Percentiles rank a stretch among this genome's conserved stretches.
These are phyloP conservation scores for Drosophila dives DNA, from an alignment of 2,888 invertebrate genomes.

Conservation along the genomic window DNA sequence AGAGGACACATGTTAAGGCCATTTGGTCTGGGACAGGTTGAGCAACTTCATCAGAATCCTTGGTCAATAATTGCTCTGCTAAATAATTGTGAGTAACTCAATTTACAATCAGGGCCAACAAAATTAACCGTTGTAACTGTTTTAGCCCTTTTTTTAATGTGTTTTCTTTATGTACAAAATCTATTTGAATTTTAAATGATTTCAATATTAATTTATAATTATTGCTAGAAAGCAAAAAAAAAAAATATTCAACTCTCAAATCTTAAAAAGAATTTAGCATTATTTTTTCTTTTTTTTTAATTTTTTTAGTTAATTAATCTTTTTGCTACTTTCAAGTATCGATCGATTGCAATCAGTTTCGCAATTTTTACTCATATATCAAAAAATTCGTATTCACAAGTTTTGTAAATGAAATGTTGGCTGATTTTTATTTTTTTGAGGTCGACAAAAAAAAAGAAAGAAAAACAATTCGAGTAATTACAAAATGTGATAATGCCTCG, in stretches of 20 bases:
- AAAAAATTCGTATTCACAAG: neutral
- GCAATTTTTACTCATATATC: neutral
- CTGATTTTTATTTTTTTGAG: conserved; percentile 2
- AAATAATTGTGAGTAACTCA: neutral
- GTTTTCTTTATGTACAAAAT: no score
- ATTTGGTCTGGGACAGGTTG: conserved; percentile 50
- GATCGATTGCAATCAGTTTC: neutral
- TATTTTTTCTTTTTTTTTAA: no score
- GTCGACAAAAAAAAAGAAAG: conserved; percentile 13
- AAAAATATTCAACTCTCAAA: neutral
- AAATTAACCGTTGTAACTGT: neutral
- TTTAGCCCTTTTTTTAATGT: no score
- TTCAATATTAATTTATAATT: neutral
- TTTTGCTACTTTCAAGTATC: neutral
- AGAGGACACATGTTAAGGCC: conserved; percentile 56
- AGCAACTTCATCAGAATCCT: conserved; percentile 32
- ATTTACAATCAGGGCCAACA: neutral
- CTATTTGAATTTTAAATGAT: no score
- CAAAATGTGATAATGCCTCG: neutral
- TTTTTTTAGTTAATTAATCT: neutral
- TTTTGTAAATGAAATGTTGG: neutral
- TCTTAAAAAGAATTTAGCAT: neutral
- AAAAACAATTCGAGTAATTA: conserved; percentile 5
- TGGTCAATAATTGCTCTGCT: neutral
- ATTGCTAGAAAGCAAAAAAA: neutral